Base-by-base conservation (phyloP, 2,113 vertebrate genomes). In the Enhydra lutris region DNA sequence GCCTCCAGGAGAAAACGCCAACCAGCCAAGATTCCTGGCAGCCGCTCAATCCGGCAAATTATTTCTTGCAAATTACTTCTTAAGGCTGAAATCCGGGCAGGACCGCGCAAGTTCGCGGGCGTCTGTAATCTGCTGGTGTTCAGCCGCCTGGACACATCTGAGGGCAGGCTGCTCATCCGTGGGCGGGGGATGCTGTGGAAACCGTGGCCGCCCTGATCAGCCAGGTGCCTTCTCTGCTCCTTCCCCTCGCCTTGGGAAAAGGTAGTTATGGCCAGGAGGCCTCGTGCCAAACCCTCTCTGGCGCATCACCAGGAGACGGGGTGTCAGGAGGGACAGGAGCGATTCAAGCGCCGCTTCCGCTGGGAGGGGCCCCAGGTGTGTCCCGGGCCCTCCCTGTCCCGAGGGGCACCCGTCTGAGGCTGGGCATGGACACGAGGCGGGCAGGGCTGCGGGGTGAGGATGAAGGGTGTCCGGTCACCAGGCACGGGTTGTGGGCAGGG, bases 361-460 rank as follows among this genome's bases (percentile, higher is more conserved):
- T 18, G 1, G 80, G 52, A 39, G 52, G 42, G 10, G 31, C 29
- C 84, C 20, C 71, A 3, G 10, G 55, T 0, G 9, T 7, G 29
- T 52, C 52, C 20, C 0, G 0, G 31, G 23, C 9, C 36, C 34
- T 34, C 73, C 24, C 4, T 8, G 4, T 13, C 39, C 17, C 0
- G 0, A 45, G 11, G 42, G 36, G 11, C 0, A 0, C 57, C 23
- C 0, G 0, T 61, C 23, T 14, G n/a, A 80, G 34, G 42, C 42
- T 2, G 3, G 0, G 0, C 78, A 10, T 0, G 1, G 67, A 7
- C 11, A 0, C 15, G 6, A 15, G 78, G 39, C 0, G 2, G 9
- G 74, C 42, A 0, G 7, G 67, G 39, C 21, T 52, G 7, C 0
- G 1, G 86, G 20, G 59, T 39, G 24, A 0, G 0, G 29, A 29